Evolutionary conservation across 2,797 vertebrate genomes (phyloP).

Genomic region (Pipistrellus pipistrellus): DNA sequence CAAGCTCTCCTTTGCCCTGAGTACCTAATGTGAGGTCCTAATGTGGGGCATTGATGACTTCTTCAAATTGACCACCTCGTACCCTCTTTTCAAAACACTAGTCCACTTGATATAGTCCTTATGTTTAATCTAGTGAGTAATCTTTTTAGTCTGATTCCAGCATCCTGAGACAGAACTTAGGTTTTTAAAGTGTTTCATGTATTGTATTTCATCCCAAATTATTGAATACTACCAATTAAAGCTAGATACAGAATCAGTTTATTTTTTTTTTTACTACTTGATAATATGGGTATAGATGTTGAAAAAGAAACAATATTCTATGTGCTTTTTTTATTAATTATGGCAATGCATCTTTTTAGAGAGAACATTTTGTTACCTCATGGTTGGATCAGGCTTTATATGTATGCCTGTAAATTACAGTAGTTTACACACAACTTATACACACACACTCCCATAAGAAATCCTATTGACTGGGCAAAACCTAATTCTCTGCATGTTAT

Average conservation of each 20-base stretch:
- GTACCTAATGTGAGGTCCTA: neutral
- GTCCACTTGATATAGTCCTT: neutral
- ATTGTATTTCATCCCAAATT: neutral
- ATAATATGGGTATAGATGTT: neutral
- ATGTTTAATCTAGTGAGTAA: neutral
- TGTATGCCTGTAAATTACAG: neutral
- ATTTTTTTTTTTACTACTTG: constrained; percentile 9
- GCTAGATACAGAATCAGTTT: neutral
- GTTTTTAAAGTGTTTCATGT: neutral
- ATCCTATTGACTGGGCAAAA: neutral
- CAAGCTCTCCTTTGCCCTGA: neutral
- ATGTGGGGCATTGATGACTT: neutral
- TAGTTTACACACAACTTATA: neutral
- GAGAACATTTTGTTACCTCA: neutral
- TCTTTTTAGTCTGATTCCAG: constrained; percentile 23
- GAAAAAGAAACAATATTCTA: neutral
- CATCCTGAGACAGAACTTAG: neutral
- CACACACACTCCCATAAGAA: neutral
- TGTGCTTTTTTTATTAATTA: neutral
- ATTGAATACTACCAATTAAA: neutral
- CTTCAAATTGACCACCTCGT: neutral
- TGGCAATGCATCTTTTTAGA: neutral
- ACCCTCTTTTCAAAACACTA: neutral
- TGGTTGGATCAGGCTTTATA: neutral
- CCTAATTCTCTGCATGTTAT: neutral